Conservation (phyloP, 2,797 vertebrate genomes). For the Thripadectes ignobilis region DNA sequence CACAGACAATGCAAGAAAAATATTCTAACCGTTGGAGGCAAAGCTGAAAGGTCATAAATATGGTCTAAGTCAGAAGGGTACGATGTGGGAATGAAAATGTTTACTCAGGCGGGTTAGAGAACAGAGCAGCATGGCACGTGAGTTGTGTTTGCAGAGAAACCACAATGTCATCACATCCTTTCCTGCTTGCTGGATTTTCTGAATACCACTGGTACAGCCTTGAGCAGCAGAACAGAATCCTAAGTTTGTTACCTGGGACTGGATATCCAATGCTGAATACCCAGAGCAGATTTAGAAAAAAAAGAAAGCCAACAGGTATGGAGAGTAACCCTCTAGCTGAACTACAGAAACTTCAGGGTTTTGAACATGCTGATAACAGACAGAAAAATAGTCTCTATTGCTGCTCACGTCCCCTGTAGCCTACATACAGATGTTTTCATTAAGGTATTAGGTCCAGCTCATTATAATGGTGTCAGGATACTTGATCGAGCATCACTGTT, state of each 20-base stretch:
- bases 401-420: not conserved
- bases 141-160: not conserved
- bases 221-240: fast-evolving
- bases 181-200: not conserved
- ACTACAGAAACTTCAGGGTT: not conserved
- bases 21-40: not conserved
- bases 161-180: not conserved
- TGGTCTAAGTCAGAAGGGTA: not conserved
- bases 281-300: not conserved
- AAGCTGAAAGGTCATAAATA: not conserved
- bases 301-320: not conserved
- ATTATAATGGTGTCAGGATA: not conserved
- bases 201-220: not conserved
- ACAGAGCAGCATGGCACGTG: fast-evolving
- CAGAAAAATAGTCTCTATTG: not conserved
- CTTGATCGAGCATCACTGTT: not conserved
- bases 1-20: not conserved
- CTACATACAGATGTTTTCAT: not conserved
- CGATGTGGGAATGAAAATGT: not conserved
- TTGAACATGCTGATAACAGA: not conserved
- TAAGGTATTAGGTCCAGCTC: not conserved
- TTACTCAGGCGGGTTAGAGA: not conserved
- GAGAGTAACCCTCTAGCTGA: not conserved
- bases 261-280: not conserved
- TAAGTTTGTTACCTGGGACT: not conserved